Percentiles rank a stretch among this genome's conserved stretches.
Evolutionary conservation across 2,113 vertebrate species (phyloP).

Genomic region (Chroicocephalus ridibundus): DNA sequence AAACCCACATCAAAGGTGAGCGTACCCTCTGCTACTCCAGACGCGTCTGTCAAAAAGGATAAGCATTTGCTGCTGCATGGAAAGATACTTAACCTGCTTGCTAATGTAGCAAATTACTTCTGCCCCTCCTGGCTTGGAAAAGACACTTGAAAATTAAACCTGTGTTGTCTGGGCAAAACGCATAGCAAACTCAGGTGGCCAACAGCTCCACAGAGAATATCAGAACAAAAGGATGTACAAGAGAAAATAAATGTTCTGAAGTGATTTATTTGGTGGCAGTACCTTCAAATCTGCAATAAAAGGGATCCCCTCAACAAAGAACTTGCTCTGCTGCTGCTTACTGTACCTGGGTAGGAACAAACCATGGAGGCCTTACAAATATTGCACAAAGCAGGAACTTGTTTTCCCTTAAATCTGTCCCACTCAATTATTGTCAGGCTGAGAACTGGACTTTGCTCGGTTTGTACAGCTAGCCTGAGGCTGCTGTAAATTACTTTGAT

Average conservation of each 20-base stretch:
- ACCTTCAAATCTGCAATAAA: not conserved
- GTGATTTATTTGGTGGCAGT: not conserved
- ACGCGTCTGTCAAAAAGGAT: not conserved
- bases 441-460: slow-evolving; percentile 16
- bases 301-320: not conserved
- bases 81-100: not conserved
- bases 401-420: slow-evolving; percentile 39
- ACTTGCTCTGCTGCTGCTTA: not conserved
- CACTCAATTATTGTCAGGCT: not conserved
- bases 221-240: not conserved
- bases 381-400: not conserved
- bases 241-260: not conserved
- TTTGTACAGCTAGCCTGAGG: slow-evolving; percentile 37
- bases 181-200: not conserved
- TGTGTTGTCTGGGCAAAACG: not conserved
- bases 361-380: not conserved
- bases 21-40: not conserved
- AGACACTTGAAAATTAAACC: slow-evolving; percentile 16
- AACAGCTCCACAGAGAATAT: not conserved
- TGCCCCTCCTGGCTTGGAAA: not conserved
- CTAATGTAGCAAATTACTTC: slow-evolving; percentile 4
- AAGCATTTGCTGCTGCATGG: not conserved
- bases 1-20: slow-evolving; percentile 52
- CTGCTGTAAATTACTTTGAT: slow-evolving; percentile 20
- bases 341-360: not conserved